Evolutionary conservation across 37 sponge, comb jelly and placozoan species (phyloP).

Genomic region (Chondrilla cf. caribensis): DNA sequence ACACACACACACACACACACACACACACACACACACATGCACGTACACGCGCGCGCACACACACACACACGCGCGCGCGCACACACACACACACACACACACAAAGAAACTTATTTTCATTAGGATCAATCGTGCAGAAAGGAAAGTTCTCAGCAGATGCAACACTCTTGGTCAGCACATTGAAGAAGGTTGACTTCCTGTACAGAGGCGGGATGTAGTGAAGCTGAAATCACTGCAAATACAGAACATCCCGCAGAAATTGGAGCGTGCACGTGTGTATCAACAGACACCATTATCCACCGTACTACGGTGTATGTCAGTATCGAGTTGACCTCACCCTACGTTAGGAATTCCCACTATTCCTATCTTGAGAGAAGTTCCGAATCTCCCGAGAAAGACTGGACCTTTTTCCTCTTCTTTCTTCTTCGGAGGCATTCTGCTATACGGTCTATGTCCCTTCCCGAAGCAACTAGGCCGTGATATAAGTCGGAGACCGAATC

Average conservation of each 20-base stretch:
- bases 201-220: background rate
- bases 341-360: slow-evolving; percentile 98
- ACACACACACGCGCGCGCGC: background rate
- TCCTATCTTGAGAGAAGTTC: slow-evolving; percentile 94
- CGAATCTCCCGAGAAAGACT: slow-evolving; percentile 84
- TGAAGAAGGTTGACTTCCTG: slow-evolving; percentile 98
- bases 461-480: too few relatives aligned
- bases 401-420: slow-evolving; percentile 73
- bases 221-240: too few relatives aligned
- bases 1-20: too few relatives aligned
- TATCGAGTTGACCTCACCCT: too few relatives aligned
- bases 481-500: too few relatives aligned
- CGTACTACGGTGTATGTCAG: too few relatives aligned
- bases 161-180: slow-evolving; percentile 86
- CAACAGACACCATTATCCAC: too few relatives aligned
- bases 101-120: slow-evolving; percentile 78
- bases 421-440: slow-evolving; percentile 94
- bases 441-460: background rate
- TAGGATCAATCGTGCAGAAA: slow-evolving; percentile 99
- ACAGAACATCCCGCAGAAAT: too few relatives aligned
- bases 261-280: too few relatives aligned
- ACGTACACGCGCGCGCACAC: background rate
- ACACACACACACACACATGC: too few relatives aligned
- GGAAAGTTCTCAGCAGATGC: slow-evolving; percentile 98
- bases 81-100: background rate